Evolutionary conservation across 2,113 vertebrate species (phyloP).

Genomic region (Phrynosoma blainvillii): DNA sequence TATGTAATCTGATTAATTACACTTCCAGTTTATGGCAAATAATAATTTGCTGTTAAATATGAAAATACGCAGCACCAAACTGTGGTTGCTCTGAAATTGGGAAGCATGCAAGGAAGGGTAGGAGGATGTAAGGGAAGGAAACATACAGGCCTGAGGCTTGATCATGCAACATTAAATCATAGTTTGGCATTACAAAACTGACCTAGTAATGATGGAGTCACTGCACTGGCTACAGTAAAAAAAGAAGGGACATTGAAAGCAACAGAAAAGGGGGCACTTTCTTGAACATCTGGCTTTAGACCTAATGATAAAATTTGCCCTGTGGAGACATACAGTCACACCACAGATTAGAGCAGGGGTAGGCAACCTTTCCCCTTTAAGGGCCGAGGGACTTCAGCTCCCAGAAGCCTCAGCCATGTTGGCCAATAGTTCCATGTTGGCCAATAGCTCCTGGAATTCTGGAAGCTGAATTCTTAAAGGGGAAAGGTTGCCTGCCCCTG

Average conservation of each 20-base stretch:
- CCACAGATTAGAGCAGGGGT: not conserved
- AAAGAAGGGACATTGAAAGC: not conserved
- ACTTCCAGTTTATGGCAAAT: not conserved
- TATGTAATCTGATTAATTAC: not conserved
- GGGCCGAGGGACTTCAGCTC: too few relatives aligned
- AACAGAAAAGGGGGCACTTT: not conserved
- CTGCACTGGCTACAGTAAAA: not conserved
- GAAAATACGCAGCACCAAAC: not conserved
- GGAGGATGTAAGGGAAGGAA: not conserved
- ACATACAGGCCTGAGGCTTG: not conserved
- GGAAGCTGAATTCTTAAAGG: too few relatives aligned
- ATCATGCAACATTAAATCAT: not conserved
- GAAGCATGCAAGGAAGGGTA: not conserved
- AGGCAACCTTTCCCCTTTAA: too few relatives aligned
- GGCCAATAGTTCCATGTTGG: too few relatives aligned
- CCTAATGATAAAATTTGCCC: not conserved
- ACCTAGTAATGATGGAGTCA: not conserved
- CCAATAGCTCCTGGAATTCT: too few relatives aligned
- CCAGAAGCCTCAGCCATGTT: too few relatives aligned
- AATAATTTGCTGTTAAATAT: not conserved
- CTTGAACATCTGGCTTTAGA: not conserved
- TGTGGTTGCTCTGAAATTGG: not conserved
- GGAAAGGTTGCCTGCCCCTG: too few relatives aligned
- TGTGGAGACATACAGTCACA: not conserved
- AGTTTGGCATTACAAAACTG: not conserved